Evolutionary conservation across 2,888 invertebrate genomes (phyloP), one percentile per base, ranked within the genome.

Genomic region (Stenotaenia linearis): DNA sequence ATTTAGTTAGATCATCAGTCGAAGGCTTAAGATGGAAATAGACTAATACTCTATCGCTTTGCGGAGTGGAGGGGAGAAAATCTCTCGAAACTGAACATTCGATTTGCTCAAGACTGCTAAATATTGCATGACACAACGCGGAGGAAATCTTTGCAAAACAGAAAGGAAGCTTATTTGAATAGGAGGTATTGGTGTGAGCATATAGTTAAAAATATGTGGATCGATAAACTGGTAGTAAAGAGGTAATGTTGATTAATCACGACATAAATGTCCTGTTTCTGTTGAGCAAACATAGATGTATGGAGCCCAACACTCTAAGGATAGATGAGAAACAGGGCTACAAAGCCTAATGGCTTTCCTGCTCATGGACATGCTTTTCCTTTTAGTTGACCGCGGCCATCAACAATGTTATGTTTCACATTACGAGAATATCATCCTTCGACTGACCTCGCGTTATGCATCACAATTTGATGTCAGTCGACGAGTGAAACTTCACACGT

Each of bases 381-480:
- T 69, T 69, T 69, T 69, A 69, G 69, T 28, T 69, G 69, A 69
- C 69, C 69, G 69, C 69, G 69, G 69, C 69, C 69, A 69, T 69
- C 69, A 69, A 69, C 69, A 69, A 69, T 69, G 69, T 69, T 69
- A 69, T 69, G 69, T 69, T 69, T 69, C 69, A 69, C 69, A 69
- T 69, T 69, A 69, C 69, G 12, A 28, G 69, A 28, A 69, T 69
- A 69, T 69, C 69, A 69, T 69, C 69, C 69, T 69, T 69, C 23
- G 69, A 69, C 25, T 69, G 69, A 69, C 69, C 69, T 28, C 25
- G 25, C 28, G 69, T 69, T 69, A 69, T 69, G 69, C 69, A 69
- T 69, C 69, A 69, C 69, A 69, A 69, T 69, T 69, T 23, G 1
- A 12, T 69, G 69, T 23, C 69, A 69, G 50, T 50, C 50, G 50